Conservation (phyloP, 2,888 invertebrate species). For the Xanthorhoe spadicearia region DNA sequence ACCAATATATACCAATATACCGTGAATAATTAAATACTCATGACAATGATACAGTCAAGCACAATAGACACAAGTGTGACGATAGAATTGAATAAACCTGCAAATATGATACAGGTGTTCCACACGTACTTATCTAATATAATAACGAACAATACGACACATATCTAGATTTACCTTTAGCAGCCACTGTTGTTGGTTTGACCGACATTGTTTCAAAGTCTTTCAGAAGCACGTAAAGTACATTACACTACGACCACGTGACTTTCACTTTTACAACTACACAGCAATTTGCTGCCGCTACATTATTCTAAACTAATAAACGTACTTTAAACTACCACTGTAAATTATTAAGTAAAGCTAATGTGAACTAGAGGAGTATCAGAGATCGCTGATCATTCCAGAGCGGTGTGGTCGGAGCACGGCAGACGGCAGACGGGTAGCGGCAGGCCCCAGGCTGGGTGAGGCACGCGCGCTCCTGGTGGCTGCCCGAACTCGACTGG, state of each 20-base stretch:
- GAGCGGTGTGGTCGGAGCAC: constrained; percentile 9
- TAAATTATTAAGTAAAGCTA: constrained; percentile 2
- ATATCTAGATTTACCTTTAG: constrained; percentile 60
- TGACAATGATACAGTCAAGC: constrained; percentile 7
- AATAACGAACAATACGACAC: constrained; percentile 16
- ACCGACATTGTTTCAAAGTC: constrained; percentile 60
- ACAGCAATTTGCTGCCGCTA: constrained; percentile 20
- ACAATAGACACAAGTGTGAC: constrained; percentile 12
- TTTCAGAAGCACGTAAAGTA: constrained; percentile 45
- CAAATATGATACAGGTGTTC: constrained; percentile 25
- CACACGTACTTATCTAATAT: not conserved
- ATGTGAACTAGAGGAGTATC: constrained; percentile 8
- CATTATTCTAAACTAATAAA: constrained; percentile 13
- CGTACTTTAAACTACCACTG: constrained; percentile 1
- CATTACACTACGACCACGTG: constrained; percentile 44
- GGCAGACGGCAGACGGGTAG: not conserved
- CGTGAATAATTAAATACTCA: constrained; percentile 7
- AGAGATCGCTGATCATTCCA: constrained; percentile 47
- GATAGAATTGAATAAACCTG: constrained; percentile 8
- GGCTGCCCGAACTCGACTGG: constrained; percentile 63
- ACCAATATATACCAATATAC: no score
- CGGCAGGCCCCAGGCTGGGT: constrained; percentile 35
- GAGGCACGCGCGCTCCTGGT: constrained; percentile 49
- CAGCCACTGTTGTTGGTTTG: constrained; percentile 62
- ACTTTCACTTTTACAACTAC: constrained; percentile 41